Base-by-base conservation (phyloP, 2,888 invertebrate genomes). In the Thymelicus lineola region DNA sequence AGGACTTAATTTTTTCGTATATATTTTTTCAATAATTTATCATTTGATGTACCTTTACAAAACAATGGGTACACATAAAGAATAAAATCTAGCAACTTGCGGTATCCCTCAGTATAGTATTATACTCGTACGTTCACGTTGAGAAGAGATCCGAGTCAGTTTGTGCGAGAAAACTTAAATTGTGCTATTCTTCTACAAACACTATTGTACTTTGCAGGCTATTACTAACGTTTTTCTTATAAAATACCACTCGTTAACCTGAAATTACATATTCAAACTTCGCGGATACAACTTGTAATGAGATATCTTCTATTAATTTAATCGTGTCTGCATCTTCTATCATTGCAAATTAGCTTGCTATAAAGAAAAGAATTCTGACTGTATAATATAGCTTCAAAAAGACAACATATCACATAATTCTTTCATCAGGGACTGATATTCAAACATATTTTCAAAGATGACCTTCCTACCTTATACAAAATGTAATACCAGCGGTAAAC, bases 121-220 rank as follows among this genome's bases (percentile, higher is more conserved):
- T 14, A 61, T 14, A n/a, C n/a, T n/a, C n/a, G n/a, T n/a, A 28
- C 9, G 38, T 17, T 20, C 6, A 15, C 36, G 36, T 61, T 45
- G 59, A 63, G 53, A 62, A 9, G 42, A 71, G 48, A 71, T 71
- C 63, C 60, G 68, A 72, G 35, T 69, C 55, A n/a, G 66, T 76
- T 81, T 82, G 87, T 85, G 86, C 84, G 71, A 83, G 76, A 77
- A 72, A 71, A 74, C 74, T 74, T 73, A 71, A 69, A 69, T 68
- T 55, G 62, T 68, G 66, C 66, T 50, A n/a, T 50, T 42, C 60
- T 60, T 73, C 87, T 88, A 89, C 82, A 55, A 74, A 77, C 74
- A 72, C 90, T 89, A 90, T 90, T 90, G 91, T 89, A 90, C 89
- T 92, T 72, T 86, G 86, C 90, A 89, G 90, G 89, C 86, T 86